phyloP scores from a whole-genome alignment of 2,888 invertebrate genomes.

The Bombylius major region DNA sequence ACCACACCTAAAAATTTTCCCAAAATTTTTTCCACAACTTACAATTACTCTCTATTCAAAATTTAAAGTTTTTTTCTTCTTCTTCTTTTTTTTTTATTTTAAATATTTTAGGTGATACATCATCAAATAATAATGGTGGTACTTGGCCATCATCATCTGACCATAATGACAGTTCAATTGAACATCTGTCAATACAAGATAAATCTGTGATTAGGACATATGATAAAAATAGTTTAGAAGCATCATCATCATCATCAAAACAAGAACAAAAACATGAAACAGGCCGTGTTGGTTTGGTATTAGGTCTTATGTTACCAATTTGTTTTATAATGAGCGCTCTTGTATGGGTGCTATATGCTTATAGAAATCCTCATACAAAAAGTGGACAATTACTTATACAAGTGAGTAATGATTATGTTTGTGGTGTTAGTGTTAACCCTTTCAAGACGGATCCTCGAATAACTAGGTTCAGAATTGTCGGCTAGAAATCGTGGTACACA shows the following conservation, averaged over 20 bases:
- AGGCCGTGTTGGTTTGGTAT: conserved; percentile 31
- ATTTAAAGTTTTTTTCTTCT: no score
- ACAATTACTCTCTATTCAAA: no score
- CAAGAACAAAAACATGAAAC: conserved; percentile 20
- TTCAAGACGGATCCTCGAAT: no score
- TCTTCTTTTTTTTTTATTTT: no score
- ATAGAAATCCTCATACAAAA: conserved; percentile 88
- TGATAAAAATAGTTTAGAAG: conserved; percentile 8
- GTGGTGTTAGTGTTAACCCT: not conserved
- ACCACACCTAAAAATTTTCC: no score
- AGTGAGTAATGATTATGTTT: conserved; percentile 43
- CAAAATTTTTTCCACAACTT: no score
- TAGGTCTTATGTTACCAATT: conserved; percentile 58
- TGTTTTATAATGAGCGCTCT: conserved; percentile 52
- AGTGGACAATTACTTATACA: conserved; percentile 94
- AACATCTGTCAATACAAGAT: not conserved
- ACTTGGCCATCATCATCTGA: not conserved
- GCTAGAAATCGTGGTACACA: no score
- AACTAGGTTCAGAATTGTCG: no score
- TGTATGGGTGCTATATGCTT: conserved; percentile 85
- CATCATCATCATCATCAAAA: not conserved
- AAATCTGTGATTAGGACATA: conserved; percentile 5
- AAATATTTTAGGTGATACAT: not conserved
- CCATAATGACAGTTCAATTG: not conserved
- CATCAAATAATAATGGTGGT: not conserved